Evolutionary conservation across 2,797 vertebrate species (phyloP), one percentile per base, ranked within the genome.

Genomic region (Acipenser oxyrinchus): DNA sequence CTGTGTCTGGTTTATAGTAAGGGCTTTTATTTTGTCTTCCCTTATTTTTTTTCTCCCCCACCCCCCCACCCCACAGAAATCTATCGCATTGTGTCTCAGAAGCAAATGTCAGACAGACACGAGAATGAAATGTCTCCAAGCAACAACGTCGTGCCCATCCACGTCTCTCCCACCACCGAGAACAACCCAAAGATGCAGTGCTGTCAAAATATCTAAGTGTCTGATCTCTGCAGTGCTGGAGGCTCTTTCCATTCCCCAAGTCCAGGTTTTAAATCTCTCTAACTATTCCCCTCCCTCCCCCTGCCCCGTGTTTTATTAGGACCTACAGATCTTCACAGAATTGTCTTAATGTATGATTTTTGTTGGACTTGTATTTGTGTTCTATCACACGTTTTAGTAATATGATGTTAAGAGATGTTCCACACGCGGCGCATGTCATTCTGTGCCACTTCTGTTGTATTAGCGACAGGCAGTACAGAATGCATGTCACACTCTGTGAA

Each of bases 181-280:
- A 97, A 95, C 83, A 98, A 98, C 92, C 95, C 95, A 95, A 98
- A 97, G 94, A 96, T 97, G 93, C 95, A 98, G 81, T 97, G 95
- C 88, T 94, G 93, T 88, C 90, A 93, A 84, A 92, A 90, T 83
- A 91, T 93, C 87, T 93, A 89, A 84, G 78, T 71, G 68, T 18
- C 48, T 69, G 80, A 79, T 81, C 80, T 76, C 79, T 83, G 81
- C 87, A 86, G 83, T 84, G 83, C 13, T 55, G 69, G 48, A 48
- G 18, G 50, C 49, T 60, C 65, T 69, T 51, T 68, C 70, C 67
- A 66, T 79, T 76, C 83, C 68, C 81, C 76, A 77, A 77, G 76
- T 85, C 79, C 81, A 75, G 86, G 74, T 82, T 82, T 84, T 80
- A 84, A 82, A 84, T 85, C 85, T 83, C 13, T 84, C 81, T 86